phyloP scores from a whole-genome alignment of 2,888 invertebrate genomes.

The Sinentomon sp. region DNA sequence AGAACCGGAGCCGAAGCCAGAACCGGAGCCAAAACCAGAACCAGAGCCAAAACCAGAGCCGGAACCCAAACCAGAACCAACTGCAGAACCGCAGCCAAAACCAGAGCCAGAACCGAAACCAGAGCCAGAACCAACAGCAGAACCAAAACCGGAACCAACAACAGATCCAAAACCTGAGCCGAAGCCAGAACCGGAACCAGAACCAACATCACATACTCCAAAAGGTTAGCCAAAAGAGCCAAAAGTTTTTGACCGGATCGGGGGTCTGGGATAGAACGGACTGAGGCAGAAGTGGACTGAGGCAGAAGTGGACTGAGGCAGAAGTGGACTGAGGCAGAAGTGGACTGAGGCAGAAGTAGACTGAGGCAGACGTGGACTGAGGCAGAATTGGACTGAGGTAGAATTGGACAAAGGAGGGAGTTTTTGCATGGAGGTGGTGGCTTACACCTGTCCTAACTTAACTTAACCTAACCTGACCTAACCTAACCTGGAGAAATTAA shows the following conservation, averaged over 20 bases:
- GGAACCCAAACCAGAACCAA: conserved; percentile 22
- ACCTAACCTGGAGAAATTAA: too few species aligned
- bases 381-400: too few species aligned
- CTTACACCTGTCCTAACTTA: too few species aligned
- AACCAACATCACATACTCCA: conserved; percentile 6
- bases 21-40: conserved; percentile 21
- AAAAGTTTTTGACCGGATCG: background rate
- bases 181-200: conserved; percentile 18
- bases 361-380: too few species aligned
- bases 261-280: conserved; percentile 11
- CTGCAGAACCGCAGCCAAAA: conserved; percentile 10
- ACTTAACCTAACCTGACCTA: too few species aligned
- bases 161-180: conserved; percentile 14
- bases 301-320: conserved; percentile 22
- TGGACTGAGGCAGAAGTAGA: too few species aligned
- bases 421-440: too few species aligned
- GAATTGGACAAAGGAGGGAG: too few species aligned
- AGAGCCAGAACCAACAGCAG: conserved; percentile 15
- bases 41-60: conserved; percentile 22
- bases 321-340: too few species aligned
- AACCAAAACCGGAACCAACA: conserved; percentile 18
- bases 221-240: conserved; percentile 6
- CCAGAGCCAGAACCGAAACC: conserved; percentile 19
- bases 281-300: conserved; percentile 21
- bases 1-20: conserved; percentile 16